Evolutionary conservation across 2,113 vertebrate genomes (phyloP), one percentile per base, ranked within the genome.

Genomic region (Chloropsis hardwickii): DNA sequence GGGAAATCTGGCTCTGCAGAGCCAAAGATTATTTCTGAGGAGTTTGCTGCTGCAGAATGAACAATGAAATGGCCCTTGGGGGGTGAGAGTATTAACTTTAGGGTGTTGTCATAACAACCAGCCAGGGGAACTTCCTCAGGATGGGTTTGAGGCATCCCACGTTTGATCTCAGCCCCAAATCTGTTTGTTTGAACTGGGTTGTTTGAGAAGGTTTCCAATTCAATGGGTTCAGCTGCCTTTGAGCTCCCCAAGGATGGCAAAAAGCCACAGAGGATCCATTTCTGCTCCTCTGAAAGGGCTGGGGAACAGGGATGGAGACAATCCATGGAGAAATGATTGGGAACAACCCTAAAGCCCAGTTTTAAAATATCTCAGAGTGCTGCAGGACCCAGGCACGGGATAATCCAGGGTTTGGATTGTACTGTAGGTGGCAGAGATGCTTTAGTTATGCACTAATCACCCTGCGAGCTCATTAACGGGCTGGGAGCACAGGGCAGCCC

Each of bases 401-500:
- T 79, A 11, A 42, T 2, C 14, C 28, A 5, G 31, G 76, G 16
- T 77, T 58, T 74, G 7, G 56, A 15, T 76, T n/a, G 89, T 89
- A 9, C 95, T 92, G 92, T 84, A 96, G 94, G 96, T 84, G 94
- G 96, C 96, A 92, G 96, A 89, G 96, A 28, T 57, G 89, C 48
- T 10, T 96, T 92, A 84, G 61, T 40, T 79, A 42, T 81, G 86
- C 86, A 33, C 4, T 35, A 35, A 83, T 66, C n/a, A 37, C 91
- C 42, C 72, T 21, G 40, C 42, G 10, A 3, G 37, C n/a, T 57
- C 90, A 31, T 88, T 88, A 86, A 33, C 1, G 3, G 71, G 64
- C 79, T 53, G 11, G 65, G 51, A 21, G 47, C 56, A 11, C 24
- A 1, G 14, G n/a, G 80, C 88, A 11, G 61, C 24, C 66, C 84